phyloP scores from a whole-genome alignment of 2,888 invertebrate genomes.

The Lathronympha strigana region DNA sequence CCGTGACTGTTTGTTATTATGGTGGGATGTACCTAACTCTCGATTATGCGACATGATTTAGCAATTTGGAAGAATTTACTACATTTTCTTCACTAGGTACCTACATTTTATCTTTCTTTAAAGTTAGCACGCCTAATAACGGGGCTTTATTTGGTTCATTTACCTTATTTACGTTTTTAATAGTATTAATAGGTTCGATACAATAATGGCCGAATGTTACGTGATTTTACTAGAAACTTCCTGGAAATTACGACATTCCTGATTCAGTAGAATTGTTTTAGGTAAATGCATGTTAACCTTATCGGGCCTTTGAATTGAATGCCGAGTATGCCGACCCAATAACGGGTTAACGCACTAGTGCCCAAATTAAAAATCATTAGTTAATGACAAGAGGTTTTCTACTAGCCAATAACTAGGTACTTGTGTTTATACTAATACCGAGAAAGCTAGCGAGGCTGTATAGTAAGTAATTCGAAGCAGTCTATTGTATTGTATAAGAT shows the following conservation, averaged over 20 bases:
- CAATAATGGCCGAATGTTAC: no score
- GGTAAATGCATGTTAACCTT: slow-evolving; percentile 7
- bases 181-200: no score
- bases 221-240: background rate
- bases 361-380: slow-evolving; percentile 28
- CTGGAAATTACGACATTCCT: background rate
- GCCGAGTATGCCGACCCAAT: slow-evolving; percentile 10
- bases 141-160: no score
- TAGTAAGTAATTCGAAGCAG: no score
- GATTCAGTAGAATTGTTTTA: background rate
- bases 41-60: slow-evolving; percentile 1
- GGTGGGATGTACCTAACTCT: background rate
- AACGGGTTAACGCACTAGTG: slow-evolving; percentile 17
- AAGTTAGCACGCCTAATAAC: no score
- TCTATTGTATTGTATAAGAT: no score
- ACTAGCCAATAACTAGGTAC: background rate
- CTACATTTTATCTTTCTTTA: no score
- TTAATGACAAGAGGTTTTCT: slow-evolving; percentile 25
- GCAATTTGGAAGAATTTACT: background rate
- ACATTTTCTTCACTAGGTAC: background rate
- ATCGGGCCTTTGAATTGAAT: slow-evolving; percentile 5
- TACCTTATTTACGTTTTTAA: no score
- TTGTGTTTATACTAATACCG: background rate
- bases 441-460: background rate
- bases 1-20: background rate